Percentiles rank a stretch among this genome's conserved stretches.
phyloP scores from a whole-genome alignment of 2,888 invertebrate genomes.

The Euproctis similis region DNA sequence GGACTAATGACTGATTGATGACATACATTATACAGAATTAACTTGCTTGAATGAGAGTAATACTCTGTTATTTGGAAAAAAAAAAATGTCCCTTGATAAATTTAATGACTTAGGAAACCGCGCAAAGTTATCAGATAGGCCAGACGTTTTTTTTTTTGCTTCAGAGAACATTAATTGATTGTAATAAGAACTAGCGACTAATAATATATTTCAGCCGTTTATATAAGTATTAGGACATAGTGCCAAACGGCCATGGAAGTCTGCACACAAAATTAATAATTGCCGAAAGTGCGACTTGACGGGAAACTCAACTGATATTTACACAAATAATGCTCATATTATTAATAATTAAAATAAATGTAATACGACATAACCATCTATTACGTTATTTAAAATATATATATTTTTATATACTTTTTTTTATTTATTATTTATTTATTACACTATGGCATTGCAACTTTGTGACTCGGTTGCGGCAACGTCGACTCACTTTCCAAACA shows the following conservation, averaged over 20 bases:
- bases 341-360: conserved; percentile 57
- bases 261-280: neutral
- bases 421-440: conserved; percentile 37
- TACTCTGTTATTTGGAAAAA: no score
- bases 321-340: conserved; percentile 56
- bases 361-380: conserved; percentile 51
- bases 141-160: no score
- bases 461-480: conserved; percentile 60
- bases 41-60: no score
- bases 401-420: conserved; percentile 29
- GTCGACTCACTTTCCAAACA: conserved; percentile 24
- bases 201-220: conserved; percentile 1
- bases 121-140: no score
- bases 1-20: no score
- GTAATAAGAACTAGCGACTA: no score
- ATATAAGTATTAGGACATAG: neutral
- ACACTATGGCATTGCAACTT: conserved; percentile 68
- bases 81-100: no score
- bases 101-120: no score
- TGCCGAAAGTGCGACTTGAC: conserved; percentile 7
- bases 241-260: neutral
- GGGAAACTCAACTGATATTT: conserved; percentile 51
- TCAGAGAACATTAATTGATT: no score
- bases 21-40: no score
- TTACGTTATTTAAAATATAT: conserved; percentile 50